Base-by-base conservation (phyloP, 2,113 vertebrate genomes). In the Psittacus erithacus region DNA sequence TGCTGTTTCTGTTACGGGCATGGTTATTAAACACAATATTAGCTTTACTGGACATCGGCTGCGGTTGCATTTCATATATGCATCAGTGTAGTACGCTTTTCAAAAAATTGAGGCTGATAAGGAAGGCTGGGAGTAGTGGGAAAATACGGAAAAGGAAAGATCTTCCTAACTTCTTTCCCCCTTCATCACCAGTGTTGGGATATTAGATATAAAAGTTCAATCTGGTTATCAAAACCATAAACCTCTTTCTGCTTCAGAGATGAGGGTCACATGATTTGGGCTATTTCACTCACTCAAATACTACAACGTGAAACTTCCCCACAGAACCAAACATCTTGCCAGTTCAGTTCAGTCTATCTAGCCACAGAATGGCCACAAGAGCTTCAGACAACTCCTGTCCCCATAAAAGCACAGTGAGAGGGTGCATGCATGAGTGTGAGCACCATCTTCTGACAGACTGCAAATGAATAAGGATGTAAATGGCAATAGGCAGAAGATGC, bases 371-470 rank as follows among this genome's bases (percentile, higher is more conserved):
- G 5, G 17, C 50, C 47, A 17, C 0, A 0, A 52, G 18, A 47
- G n/a, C 18, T 25, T 64, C 3, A 0, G 43, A 44, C 23, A 17
- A 11, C 12, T 76, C 70, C 74, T 8, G 13, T 27, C 10, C 53
- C 35, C 8, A 3, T 20, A 18, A 22, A 78, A 69, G 19, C 0
- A 4, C 13, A 27, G 10, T 3, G 29, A 6, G 8, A 50, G 28
- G 7, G 2, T 9, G 2, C 1, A 1, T 3, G 3, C 3, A 1
- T 17, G 17, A 10, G 33, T 5, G 1, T 20, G 28, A 75, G 35
- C 19, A 35, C 28, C 63, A 29, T 3, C 17, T 25, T 19, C 41
- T 47, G 79, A 15, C 43, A 68, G 38, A 16, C 22, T 44, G 52
- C 52, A 31, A 31, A 11, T 44, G 43, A 52, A 65, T 64, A 27